These are phyloP conservation scores for Anthoscopus minutus DNA, from an alignment of 2,113 vertebrate genomes.

Conservation along the genomic window DNA sequence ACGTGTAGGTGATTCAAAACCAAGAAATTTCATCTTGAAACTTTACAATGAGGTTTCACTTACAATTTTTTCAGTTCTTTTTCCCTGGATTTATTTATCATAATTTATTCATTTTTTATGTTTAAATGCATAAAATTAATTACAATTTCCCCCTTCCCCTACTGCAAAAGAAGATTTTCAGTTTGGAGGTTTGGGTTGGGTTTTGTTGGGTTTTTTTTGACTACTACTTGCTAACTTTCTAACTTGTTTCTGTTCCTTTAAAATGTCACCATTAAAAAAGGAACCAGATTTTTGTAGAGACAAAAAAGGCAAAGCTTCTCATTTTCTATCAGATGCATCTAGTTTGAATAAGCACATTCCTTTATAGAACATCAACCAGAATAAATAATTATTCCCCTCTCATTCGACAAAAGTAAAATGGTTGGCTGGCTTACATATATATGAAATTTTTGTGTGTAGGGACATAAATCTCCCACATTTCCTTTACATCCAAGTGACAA, in stretches of 20 bases:
- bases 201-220: background rate
- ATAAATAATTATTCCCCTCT: background rate
- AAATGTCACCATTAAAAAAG: background rate
- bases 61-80: background rate
- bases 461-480: background rate
- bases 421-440: background rate
- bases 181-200: background rate
- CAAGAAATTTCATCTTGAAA: background rate
- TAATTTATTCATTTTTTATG: background rate
- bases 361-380: background rate
- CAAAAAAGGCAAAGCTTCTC: background rate
- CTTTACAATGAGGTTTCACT: background rate
- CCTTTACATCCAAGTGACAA: background rate
- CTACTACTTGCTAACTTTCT: background rate
- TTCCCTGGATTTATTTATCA: background rate
- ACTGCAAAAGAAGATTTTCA: background rate
- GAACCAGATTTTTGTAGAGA: background rate
- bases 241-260: background rate
- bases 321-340: background rate
- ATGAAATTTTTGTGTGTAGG: background rate
- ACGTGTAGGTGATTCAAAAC: background rate
- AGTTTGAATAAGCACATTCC: background rate
- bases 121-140: background rate
- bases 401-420: background rate
- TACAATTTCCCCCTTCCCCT: background rate